Evolutionary conservation across 2,888 invertebrate species (phyloP).

Genomic region (Trichopoda pennipes): DNA sequence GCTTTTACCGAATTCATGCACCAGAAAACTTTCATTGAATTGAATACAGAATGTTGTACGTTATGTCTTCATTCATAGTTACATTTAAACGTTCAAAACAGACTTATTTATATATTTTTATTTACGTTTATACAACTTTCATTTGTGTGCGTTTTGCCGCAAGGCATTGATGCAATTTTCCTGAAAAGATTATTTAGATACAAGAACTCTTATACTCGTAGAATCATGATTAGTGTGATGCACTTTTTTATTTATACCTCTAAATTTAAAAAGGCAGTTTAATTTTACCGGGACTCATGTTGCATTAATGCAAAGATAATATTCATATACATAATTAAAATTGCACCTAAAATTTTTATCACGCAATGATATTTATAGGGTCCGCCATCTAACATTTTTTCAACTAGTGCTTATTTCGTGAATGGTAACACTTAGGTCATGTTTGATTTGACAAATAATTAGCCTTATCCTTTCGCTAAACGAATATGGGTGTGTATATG

Average conservation of each 20-base stretch:
- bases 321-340: too few species aligned
- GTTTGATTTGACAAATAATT: too few species aligned
- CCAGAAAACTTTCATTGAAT: constrained; percentile 40
- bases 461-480: too few species aligned
- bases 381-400: too few species aligned
- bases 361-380: too few species aligned
- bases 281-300: not conserved
- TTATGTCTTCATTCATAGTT: not conserved
- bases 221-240: not conserved
- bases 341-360: too few species aligned
- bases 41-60: constrained; percentile 10
- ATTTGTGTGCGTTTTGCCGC: constrained; percentile 51
- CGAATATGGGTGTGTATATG: too few species aligned
- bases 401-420: too few species aligned
- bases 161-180: constrained; percentile 60
- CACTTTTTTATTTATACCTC: constrained; percentile 12
- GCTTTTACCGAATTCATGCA: constrained; percentile 26
- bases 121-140: constrained; percentile 41
- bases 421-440: too few species aligned
- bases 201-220: constrained; percentile 17
- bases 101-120: constrained; percentile 1
- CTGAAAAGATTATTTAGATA: constrained; percentile 53
- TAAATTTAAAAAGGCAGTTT: not conserved
- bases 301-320: too few species aligned
- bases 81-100: not conserved